Conservation (phyloP, 1,140 invertebrate genomes). For the Drepana arcuata region DNA sequence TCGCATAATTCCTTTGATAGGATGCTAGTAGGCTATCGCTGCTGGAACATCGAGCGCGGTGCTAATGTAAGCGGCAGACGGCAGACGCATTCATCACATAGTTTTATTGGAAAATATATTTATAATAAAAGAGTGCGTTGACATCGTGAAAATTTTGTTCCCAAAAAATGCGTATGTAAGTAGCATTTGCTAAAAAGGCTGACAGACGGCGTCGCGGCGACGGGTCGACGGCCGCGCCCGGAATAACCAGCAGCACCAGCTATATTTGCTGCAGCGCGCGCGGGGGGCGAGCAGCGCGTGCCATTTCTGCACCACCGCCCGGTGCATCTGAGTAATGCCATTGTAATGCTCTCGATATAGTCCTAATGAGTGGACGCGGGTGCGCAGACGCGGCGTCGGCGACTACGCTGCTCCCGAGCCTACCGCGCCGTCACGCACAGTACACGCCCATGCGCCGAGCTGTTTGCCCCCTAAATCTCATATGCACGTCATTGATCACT, state of each 20-base stretch:
- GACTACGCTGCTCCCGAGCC: conserved; percentile 16
- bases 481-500: conserved; percentile 6
- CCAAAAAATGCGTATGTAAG: conserved; percentile 63
- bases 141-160: conserved; percentile 57
- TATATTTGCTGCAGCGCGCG: conserved; percentile 63
- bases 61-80: background rate
- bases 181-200: conserved; percentile 64
- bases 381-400: conserved; percentile 50
- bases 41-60: no score
- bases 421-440: conserved; percentile 1
- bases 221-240: conserved; percentile 66
- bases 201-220: conserved; percentile 68
- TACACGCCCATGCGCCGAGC: background rate
- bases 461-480: background rate
- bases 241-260: conserved; percentile 65
- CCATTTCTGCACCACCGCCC: conserved; percentile 64
- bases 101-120: conserved; percentile 25
- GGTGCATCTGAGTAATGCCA: conserved; percentile 70
- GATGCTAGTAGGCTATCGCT: no score
- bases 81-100: conserved; percentile 1
- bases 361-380: conserved; percentile 32
- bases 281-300: conserved; percentile 45
- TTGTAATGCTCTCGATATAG: conserved; percentile 68
- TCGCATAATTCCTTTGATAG: no score
- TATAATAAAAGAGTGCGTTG: conserved; percentile 41